Percentiles rank a stretch among this genome's conserved stretches.
phyloP scores from a whole-genome alignment of 2,888 invertebrate genomes.

The Ennomos erosarius region DNA sequence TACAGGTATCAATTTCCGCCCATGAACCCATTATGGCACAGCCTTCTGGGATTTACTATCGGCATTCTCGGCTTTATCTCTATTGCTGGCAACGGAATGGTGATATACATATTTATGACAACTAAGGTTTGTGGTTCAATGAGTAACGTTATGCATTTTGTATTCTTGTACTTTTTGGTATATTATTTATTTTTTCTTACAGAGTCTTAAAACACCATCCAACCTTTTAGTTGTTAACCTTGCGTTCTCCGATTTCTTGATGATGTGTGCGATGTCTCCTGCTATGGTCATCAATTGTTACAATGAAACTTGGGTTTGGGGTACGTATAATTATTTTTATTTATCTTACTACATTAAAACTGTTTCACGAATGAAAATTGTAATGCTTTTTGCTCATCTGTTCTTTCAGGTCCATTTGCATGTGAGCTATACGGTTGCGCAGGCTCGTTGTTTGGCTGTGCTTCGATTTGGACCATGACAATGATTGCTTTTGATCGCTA shows the following conservation, averaged over 20 bases:
- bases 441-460: slow-evolving; percentile 95
- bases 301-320: slow-evolving; percentile 89
- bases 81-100: slow-evolving; percentile 89
- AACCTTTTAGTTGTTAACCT: slow-evolving; percentile 96
- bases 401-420: slow-evolving; percentile 88
- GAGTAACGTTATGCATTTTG: neutral
- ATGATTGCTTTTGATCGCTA: slow-evolving; percentile 97
- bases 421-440: slow-evolving; percentile 95
- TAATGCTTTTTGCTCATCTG: too few relatives aligned
- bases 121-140: slow-evolving; percentile 82
- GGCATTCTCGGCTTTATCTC: slow-evolving; percentile 89
- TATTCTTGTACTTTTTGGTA: neutral
- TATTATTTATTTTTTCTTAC: slow-evolving; percentile 42
- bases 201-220: slow-evolving; percentile 93
- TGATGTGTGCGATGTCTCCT: slow-evolving; percentile 94
- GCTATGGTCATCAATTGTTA: slow-evolving; percentile 94
- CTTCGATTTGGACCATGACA: slow-evolving; percentile 97
- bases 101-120: slow-evolving; percentile 90
- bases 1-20: slow-evolving; percentile 93
- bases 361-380: too few relatives aligned
- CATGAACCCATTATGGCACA: slow-evolving; percentile 95
- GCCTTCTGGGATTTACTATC: slow-evolving; percentile 91
- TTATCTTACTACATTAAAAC: neutral
- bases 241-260: slow-evolving; percentile 95
- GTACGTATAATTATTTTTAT: slow-evolving; percentile 64